Percentiles rank a stretch among this genome's conserved stretches.
Conservation (phyloP, 2,888 invertebrate species). For the Caenorhabditis sp. region DNA sequence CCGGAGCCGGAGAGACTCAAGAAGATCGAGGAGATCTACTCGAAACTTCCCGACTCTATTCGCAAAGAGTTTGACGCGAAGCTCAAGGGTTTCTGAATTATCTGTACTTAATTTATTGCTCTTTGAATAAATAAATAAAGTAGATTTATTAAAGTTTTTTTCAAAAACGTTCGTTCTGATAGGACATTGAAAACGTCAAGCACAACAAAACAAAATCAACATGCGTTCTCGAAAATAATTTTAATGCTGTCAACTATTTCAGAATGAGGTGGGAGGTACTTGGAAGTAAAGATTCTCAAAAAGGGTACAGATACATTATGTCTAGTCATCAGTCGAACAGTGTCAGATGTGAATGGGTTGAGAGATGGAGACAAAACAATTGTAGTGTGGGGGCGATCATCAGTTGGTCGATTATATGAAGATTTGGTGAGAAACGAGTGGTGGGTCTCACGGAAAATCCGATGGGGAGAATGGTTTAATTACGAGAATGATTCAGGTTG, state of each 20-base stretch:
- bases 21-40: conserved; percentile 64
- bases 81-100: conserved; percentile 47
- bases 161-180: conserved; percentile 25
- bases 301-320: conserved; percentile 48
- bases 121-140: conserved; percentile 17
- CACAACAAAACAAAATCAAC: conserved; percentile 39
- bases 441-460: conserved; percentile 25
- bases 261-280: conserved; percentile 21
- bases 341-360: neutral
- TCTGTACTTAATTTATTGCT: conserved; percentile 18
- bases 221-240: conserved; percentile 39
- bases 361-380: conserved; percentile 1
- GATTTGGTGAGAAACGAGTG: conserved; percentile 16
- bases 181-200: neutral
- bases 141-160: conserved; percentile 39
- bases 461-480: conserved; percentile 48
- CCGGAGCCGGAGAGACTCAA: conserved; percentile 59
- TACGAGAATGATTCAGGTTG: conserved; percentile 54
- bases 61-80: conserved; percentile 68
- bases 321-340: conserved; percentile 10
- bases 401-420: conserved; percentile 42
- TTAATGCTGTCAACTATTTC: conserved; percentile 51
- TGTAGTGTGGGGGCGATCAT: conserved; percentile 31
- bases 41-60: conserved; percentile 57
- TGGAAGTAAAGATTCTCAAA: conserved; percentile 33